Evolutionary conservation across 1,140 invertebrate species (phyloP).

Genomic region (Cardiocondyla obscurior): DNA sequence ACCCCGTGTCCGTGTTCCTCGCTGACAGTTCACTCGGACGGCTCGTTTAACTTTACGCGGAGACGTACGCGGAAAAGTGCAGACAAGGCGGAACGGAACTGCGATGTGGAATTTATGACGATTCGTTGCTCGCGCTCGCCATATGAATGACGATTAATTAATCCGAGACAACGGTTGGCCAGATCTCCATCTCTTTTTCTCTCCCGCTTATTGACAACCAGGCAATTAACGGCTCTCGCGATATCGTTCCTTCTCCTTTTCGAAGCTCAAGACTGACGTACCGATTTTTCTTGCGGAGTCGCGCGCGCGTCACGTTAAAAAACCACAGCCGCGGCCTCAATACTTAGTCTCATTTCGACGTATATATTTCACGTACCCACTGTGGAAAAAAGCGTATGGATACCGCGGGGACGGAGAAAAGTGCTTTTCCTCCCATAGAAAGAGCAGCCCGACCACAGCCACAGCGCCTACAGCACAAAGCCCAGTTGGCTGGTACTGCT

Average conservation of each 20-base stretch:
- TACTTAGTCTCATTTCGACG: constrained; percentile 2
- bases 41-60: not conserved
- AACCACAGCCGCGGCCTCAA: constrained; percentile 19
- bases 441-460: constrained; percentile 68
- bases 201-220: constrained; percentile 36
- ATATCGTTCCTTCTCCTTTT: constrained; percentile 1
- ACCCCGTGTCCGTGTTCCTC: not conserved
- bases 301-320: constrained; percentile 21
- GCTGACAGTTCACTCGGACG: not conserved
- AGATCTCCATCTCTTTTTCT: not conserved
- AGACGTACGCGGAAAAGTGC: constrained; percentile 10
- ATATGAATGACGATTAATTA: constrained; percentile 35
- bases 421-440: constrained; percentile 74
- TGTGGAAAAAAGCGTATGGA: constrained; percentile 67
- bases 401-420: constrained; percentile 72
- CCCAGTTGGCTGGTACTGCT: constrained; percentile 78
- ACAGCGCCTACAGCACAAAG: constrained; percentile 64
- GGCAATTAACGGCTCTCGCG: constrained; percentile 49
- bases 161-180: constrained; percentile 51
- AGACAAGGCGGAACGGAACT: not conserved
- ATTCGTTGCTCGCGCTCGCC: not conserved
- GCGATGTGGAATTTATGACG: not conserved
- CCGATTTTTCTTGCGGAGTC: constrained; percentile 11
- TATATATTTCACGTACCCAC: constrained; percentile 71
- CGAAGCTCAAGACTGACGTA: constrained; percentile 25